A percentile compares a stretch with the other conserved stretches of the same genome.
These are phyloP conservation scores for Tupaia chinensis DNA, from an alignment of 2,113 vertebrate genomes.

Conservation along the genomic window DNA sequence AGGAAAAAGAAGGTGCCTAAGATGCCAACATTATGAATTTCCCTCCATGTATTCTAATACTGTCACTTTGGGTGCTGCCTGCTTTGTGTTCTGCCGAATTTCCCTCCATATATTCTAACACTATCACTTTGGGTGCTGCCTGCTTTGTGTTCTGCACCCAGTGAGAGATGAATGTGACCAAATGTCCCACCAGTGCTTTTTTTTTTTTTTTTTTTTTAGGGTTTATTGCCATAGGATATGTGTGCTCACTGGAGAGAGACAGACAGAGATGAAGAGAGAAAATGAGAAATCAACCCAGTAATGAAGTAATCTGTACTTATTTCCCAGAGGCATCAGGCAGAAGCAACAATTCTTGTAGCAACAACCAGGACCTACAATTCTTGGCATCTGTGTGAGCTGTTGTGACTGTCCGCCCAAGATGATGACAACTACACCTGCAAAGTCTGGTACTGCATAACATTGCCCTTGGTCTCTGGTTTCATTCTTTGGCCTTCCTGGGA, in stretches of 20 bases:
- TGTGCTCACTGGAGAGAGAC: too few relatives aligned
- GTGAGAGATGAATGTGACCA: background rate
- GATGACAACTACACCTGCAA: background rate
- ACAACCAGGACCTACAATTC: background rate
- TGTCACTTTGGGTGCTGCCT: background rate
- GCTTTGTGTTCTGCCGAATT: conserved; percentile 1
- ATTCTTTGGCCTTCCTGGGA: background rate
- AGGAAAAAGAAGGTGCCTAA: background rate
- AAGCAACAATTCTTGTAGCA: background rate
- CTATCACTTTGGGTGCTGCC: background rate
- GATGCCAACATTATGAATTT: background rate
- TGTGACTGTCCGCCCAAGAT: background rate
- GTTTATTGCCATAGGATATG: too few relatives aligned
- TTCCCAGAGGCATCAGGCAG: background rate
- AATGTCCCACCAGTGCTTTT: background rate
- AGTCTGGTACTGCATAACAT: background rate
- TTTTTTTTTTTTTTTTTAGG: background rate
- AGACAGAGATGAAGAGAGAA: background rate
- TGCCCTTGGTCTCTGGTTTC: background rate
- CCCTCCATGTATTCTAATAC: background rate
- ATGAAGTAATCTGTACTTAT: background rate
- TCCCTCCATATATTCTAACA: background rate
- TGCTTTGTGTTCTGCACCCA: background rate
- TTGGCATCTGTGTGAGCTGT: background rate
- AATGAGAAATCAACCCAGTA: too few relatives aligned